Percentiles rank a stretch among this genome's conserved stretches.
Evolutionary conservation across 2,113 vertebrate genomes (phyloP).

Genomic region (Phalacrocorax aristotelis): DNA sequence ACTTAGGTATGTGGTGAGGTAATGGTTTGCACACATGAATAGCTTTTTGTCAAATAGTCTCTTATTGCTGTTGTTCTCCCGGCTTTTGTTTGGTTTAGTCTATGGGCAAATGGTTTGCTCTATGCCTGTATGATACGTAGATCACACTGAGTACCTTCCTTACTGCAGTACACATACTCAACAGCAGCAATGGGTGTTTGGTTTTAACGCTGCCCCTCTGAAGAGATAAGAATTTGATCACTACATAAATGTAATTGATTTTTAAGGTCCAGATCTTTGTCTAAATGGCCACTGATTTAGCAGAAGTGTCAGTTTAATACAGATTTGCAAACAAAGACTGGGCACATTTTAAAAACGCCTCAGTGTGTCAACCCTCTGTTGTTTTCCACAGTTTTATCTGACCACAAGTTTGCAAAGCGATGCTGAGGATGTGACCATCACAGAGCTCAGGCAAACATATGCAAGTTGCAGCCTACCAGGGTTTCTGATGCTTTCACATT

Average conservation of each 20-base stretch:
- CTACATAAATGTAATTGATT: not conserved
- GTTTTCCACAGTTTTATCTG: not conserved
- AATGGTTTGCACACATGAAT: conserved; percentile 33
- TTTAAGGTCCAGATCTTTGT: not conserved
- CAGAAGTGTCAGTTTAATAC: not conserved
- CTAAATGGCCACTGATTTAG: not conserved
- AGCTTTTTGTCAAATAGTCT: conserved; percentile 26
- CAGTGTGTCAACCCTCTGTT: not conserved
- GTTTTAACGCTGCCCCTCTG: not conserved
- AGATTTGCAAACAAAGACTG: not conserved
- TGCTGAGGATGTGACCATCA: not conserved
- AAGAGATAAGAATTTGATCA: not conserved
- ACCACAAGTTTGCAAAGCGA: not conserved
- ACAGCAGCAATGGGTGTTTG: not conserved
- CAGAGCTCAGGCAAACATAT: not conserved
- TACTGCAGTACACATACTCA: not conserved
- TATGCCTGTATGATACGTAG: not conserved
- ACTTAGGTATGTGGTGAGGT: conserved; percentile 23
- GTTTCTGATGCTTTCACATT: conserved; percentile 6
- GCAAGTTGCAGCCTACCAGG: not conserved
- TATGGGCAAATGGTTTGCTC: not conserved
- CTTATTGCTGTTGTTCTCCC: conserved; percentile 10
- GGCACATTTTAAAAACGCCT: not conserved
- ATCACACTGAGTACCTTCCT: not conserved
- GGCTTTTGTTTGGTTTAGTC: conserved; percentile 24